These are phyloP conservation scores for Diaphora mendica DNA, from an alignment of 2,888 invertebrate species.

Conservation along the genomic window DNA sequence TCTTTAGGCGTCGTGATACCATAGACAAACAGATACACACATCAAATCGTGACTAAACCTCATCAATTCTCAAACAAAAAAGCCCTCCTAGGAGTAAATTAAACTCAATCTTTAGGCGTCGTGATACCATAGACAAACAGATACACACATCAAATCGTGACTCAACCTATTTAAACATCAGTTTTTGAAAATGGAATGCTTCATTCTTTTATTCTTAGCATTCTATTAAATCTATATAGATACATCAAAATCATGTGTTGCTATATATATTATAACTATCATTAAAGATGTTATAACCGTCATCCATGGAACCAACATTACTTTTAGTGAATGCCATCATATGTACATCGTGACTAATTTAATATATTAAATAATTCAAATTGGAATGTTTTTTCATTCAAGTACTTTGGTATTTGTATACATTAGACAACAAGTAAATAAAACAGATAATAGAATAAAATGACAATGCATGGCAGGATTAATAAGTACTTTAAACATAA, in stretches of 20 bases:
- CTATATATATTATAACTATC: background rate
- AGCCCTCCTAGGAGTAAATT: background rate
- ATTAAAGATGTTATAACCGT: background rate
- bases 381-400: constrained; percentile 5
- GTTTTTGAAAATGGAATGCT: background rate
- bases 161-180: background rate
- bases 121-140: background rate
- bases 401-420: constrained; percentile 1
- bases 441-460: background rate
- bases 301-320: background rate
- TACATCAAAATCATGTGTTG: background rate
- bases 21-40: background rate
- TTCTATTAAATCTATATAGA: background rate
- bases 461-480: background rate
- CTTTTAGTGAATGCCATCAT: background rate
- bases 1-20: background rate
- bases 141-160: background rate
- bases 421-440: background rate
- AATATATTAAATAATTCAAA: background rate
- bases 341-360: background rate
- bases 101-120: background rate
- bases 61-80: background rate
- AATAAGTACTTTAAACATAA: background rate
- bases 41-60: too few relatives aligned
- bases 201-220: background rate